Conservation (phyloP, 2,888 invertebrate species). For the Macrophya alboannulata region DNA sequence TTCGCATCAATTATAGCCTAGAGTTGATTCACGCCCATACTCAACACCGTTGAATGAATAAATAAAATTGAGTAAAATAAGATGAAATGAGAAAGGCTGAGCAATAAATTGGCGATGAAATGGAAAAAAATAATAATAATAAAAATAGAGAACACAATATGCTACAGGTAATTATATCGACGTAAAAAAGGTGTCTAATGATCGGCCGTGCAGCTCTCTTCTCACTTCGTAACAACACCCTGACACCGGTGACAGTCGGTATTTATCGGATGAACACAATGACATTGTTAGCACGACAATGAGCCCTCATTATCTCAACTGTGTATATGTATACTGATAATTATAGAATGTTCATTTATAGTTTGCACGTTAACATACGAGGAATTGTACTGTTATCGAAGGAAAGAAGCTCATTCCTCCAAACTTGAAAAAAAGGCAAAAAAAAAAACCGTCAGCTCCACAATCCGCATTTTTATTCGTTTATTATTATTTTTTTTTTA, state of each 20-base stretch:
- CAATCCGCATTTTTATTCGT: background rate
- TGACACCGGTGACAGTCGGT: background rate
- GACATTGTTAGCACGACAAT: constrained; percentile 31
- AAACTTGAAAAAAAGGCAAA: too few species aligned
- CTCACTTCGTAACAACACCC: background rate
- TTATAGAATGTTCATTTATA: background rate
- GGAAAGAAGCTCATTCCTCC: background rate
- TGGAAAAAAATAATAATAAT: too few species aligned
- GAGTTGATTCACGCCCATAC: background rate
- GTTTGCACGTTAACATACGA: background rate
- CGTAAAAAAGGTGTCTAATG: background rate
- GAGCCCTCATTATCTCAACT: constrained; percentile 26
- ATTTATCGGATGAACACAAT: constrained; percentile 24
- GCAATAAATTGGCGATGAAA: background rate
- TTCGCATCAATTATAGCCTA: background rate
- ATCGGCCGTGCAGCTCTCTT: constrained; percentile 6
- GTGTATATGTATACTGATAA: constrained; percentile 4
- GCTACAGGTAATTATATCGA: background rate
- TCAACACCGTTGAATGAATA: background rate
- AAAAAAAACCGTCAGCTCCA: background rate
- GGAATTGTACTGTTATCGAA: background rate
- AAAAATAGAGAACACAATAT: background rate
- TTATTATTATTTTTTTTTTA: too few species aligned
- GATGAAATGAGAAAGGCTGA: background rate
- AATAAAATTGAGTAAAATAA: background rate